Evolutionary conservation across 2,797 vertebrate species (phyloP), one percentile per base, ranked within the genome.

Genomic region (Schizopygopsis malacanthus): DNA sequence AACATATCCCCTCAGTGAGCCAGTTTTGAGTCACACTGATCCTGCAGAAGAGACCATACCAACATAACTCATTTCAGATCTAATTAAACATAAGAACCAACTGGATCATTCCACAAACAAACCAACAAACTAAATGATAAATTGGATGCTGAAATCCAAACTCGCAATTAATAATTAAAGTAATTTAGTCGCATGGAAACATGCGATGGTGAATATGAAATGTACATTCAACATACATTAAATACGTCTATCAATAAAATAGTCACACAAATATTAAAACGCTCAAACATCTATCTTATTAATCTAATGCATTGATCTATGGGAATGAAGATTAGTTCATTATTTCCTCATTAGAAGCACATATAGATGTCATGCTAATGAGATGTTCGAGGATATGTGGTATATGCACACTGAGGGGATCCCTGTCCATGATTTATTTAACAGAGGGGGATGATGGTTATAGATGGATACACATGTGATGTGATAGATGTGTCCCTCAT

Each of bases 351-450:
- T 65, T 25, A 85, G n/a, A 25, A 77, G 28, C 39, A 71, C 20
- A 45, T 33, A 73, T 73, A 56, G 47, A 84, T 81, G 39, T 78
- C 28, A 79, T 86, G 82, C 80, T 81, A 82, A 81, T 83, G 22
- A 81, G 82, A 54, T 75, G 13, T 59, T 59, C 13, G 1, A 56
- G n/a, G 54, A 37, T 33, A 43, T 81, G 50, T 41, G 78, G 61
- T 45, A 56, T 84, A 28, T 61, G 59, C 50, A 25, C 20, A 37
- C 47, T n/a, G 28, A 70, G 33, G 65, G 67, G 82, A 63, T 87
- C 52, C 54, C 87, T 80, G 69, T 39, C 71, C 79, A 80, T 89
- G 67, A 88, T 87, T 88, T 89, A 88, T 89, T 88, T 80, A 89
- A 82, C 77, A 72, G 22, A 86, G 76, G 75, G 82, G 45, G 83